Conservation (phyloP, 2,888 invertebrate genomes). For the Torymus aiolomorphi region DNA sequence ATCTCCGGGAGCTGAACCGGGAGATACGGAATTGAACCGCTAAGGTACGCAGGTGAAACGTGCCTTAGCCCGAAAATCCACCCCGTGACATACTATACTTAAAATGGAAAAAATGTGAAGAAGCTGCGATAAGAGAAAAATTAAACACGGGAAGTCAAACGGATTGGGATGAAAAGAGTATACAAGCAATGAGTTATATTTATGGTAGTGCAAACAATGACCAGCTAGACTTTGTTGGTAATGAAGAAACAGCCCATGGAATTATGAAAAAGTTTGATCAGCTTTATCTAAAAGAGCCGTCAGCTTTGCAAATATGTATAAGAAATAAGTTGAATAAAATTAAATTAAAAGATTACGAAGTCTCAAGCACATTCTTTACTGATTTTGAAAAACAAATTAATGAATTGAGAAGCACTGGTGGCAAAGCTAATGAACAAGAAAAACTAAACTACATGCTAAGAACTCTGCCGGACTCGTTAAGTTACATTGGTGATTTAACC, state of each 20-base stretch:
- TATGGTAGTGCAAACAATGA: not conserved
- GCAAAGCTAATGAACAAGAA: not conserved
- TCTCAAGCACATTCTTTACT: slow-evolving; percentile 10
- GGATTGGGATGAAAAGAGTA: not conserved
- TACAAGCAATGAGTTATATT: not conserved
- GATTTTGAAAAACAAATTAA: slow-evolving; percentile 45
- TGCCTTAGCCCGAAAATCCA: too few relatives aligned
- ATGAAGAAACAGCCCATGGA: not conserved
- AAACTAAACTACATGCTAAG: too few relatives aligned
- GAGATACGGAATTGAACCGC: too few relatives aligned
- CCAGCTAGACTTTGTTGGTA: not conserved
- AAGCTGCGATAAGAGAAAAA: not conserved
- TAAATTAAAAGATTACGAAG: slow-evolving; percentile 23
- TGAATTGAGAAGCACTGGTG: slow-evolving; percentile 55
- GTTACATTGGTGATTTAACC: too few relatives aligned
- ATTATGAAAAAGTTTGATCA: slow-evolving; percentile 1
- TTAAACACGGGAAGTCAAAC: not conserved
- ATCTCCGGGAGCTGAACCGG: too few relatives aligned
- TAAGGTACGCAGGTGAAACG: too few relatives aligned
- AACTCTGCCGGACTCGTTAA: too few relatives aligned
- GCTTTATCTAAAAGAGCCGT: not conserved
- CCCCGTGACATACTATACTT: too few relatives aligned
- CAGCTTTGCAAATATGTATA: slow-evolving; percentile 7
- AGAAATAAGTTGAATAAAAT: slow-evolving; percentile 1
- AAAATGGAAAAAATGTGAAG: not conserved